These are phyloP conservation scores for Drosophila parvula DNA, from an alignment of 1,140 invertebrate species.

Conservation along the genomic window DNA sequence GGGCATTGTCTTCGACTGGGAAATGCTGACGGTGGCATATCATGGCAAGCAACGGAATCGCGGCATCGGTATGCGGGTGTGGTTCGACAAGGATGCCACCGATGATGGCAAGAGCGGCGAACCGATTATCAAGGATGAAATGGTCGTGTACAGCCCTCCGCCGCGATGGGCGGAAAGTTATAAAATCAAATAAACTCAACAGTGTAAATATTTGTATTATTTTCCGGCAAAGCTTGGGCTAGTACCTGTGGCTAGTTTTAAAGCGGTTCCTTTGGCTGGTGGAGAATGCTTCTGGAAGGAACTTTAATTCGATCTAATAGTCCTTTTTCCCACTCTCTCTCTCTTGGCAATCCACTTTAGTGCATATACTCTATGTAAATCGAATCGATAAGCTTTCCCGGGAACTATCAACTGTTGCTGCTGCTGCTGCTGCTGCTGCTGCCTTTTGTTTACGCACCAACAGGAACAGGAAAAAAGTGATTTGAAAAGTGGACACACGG, in stretches of 20 bases:
- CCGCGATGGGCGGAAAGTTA: too few species aligned
- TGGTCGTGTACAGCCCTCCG: constrained; percentile 10
- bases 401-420: constrained; percentile 33
- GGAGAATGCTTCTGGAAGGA: too few species aligned
- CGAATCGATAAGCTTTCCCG: constrained; percentile 17
- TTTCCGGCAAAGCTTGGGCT: too few species aligned
- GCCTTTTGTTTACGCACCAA: constrained; percentile 40
- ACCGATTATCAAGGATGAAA: constrained; percentile 47
- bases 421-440: constrained; percentile 4
- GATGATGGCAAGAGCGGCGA: constrained; percentile 45
- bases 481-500: constrained; percentile 31
- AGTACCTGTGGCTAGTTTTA: too few species aligned
- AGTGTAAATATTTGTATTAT: too few species aligned
- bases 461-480: constrained; percentile 26
- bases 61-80: constrained; percentile 2
- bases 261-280: too few species aligned
- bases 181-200: not conserved
- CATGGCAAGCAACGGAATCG: constrained; percentile 56
- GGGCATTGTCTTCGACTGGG: constrained; percentile 99
- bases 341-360: not conserved
- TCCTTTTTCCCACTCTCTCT: not conserved
- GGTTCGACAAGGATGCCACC: not conserved
- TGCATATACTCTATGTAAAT: constrained; percentile 21
- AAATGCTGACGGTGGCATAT: constrained; percentile 97
- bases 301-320: not conserved